phyloP scores from a whole-genome alignment of 1,140 invertebrate genomes.

The Elymnias hypermnestra region DNA sequence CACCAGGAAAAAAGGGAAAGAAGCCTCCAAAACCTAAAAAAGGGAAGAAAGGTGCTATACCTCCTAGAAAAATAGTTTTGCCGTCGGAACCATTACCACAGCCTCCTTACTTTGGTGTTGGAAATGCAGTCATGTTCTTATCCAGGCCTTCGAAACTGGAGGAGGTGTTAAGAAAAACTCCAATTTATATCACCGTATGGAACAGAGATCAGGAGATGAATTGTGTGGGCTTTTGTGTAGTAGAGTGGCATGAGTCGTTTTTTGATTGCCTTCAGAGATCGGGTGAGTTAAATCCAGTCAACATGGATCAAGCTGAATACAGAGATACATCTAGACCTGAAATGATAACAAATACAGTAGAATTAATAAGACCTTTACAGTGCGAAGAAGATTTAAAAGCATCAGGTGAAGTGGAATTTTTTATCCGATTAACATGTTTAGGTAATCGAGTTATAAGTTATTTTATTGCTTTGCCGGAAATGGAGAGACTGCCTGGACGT shows the following conservation, averaged over 20 bases:
- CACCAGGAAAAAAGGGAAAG: conserved; percentile 41
- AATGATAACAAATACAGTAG: conserved; percentile 62
- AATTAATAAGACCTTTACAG: conserved; percentile 46
- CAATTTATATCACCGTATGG: conserved; percentile 61
- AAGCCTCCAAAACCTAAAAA: conserved; percentile 44
- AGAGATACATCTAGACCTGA: conserved; percentile 47
- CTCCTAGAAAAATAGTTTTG: conserved; percentile 39
- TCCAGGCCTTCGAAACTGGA: conserved; percentile 60
- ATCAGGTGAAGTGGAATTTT: conserved; percentile 64
- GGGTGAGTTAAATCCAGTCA: conserved; percentile 50
- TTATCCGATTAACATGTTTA: conserved; percentile 54
- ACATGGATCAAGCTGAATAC: conserved; percentile 56
- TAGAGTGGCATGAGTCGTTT: conserved; percentile 62
- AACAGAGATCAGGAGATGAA: conserved; percentile 65
- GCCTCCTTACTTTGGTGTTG: conserved; percentile 62
- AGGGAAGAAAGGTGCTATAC: conserved; percentile 39
- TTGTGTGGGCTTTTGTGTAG: conserved; percentile 53
- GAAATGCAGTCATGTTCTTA: conserved; percentile 57
- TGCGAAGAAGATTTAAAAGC: conserved; percentile 65
- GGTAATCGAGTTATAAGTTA: conserved; percentile 57
- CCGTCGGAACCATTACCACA: conserved; percentile 65
- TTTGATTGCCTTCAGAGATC: conserved; percentile 50
- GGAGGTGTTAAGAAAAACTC: conserved; percentile 56
- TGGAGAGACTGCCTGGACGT: conserved; percentile 59
- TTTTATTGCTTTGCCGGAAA: conserved; percentile 63